Conservation (phyloP, 2,797 vertebrate species). For the Taeniopygia guttata region DNA sequence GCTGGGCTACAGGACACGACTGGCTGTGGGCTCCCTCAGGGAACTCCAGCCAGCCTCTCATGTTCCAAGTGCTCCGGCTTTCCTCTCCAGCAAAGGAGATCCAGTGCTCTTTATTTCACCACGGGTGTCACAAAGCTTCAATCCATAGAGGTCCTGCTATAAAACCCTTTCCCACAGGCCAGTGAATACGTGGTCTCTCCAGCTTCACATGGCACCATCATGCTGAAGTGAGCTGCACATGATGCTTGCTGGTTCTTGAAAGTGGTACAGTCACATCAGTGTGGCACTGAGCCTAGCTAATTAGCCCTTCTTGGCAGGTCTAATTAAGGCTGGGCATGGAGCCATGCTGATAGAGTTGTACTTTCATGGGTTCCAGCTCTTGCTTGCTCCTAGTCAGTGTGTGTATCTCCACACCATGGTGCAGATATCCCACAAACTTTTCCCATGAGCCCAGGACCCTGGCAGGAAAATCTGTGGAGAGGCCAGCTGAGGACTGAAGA, state of each 20-base stretch:
- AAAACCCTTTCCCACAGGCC: not conserved
- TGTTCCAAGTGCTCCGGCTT: rapidly evolving
- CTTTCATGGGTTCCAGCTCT: not conserved
- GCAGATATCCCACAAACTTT: not conserved
- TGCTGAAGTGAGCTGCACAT: not conserved
- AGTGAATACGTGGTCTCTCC: not conserved
- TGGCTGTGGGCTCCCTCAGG: rapidly evolving
- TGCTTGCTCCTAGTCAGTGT: rapidly evolving
- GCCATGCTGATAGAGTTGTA: slow-evolving; percentile 43
- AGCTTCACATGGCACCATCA: not conserved
- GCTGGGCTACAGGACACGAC: not conserved
- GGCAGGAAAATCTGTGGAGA: not conserved
- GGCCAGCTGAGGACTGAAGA: not conserved
- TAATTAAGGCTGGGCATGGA: slow-evolving; percentile 52
- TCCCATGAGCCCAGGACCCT: not conserved
- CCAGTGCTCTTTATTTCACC: not conserved
- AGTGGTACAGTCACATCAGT: slow-evolving; percentile 30
- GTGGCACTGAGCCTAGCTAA: slow-evolving; percentile 49
- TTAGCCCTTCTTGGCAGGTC: slow-evolving; percentile 57
- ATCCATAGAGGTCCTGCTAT: rapidly evolving
- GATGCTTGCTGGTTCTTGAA: slow-evolving; percentile 22
- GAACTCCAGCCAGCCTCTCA: not conserved
- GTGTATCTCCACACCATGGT: not conserved
- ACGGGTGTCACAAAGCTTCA: rapidly evolving
- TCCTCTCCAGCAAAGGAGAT: not conserved